These are phyloP conservation scores for Bimastos eiseni DNA, from an alignment of 2,888 invertebrate genomes.

Conservation along the genomic window DNA sequence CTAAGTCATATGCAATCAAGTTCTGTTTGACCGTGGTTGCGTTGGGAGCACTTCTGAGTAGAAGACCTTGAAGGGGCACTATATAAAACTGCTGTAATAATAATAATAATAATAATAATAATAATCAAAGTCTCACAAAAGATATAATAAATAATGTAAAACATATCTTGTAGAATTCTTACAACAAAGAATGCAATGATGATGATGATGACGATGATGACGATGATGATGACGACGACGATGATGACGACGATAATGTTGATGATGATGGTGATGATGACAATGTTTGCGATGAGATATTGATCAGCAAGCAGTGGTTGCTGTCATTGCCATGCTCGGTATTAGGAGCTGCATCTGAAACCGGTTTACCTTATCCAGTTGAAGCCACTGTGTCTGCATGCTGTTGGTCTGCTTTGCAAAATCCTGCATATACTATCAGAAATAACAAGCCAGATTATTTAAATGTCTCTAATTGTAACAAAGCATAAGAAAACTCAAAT, in stretches of 20 bases:
- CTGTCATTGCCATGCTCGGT: too few species aligned
- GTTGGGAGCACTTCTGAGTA: too few species aligned
- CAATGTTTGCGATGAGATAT: neutral
- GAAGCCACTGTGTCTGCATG: constrained; percentile 34
- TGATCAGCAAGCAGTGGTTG: too few species aligned
- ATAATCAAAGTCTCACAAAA: neutral
- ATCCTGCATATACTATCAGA: constrained; percentile 55
- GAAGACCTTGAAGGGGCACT: too few species aligned
- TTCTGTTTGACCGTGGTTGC: too few species aligned
- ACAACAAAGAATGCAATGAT: neutral
- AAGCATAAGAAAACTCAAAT: neutral
- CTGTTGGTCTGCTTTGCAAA: constrained; percentile 49
- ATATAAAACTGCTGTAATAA: too few species aligned
- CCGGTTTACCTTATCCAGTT: constrained; percentile 38
- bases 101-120: too few species aligned
- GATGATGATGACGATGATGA: constrained; percentile 30
- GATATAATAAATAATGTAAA: neutral
- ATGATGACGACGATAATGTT: neutral
- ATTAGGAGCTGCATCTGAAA: neutral
- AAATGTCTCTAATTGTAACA: neutral
- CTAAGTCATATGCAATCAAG: too few species aligned
- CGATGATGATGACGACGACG: constrained; percentile 31
- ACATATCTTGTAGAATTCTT: neutral
- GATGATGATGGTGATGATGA: neutral
- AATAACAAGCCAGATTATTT: neutral